Percentiles rank a stretch among this genome's conserved stretches.
These are phyloP conservation scores for Hemiscyllium ocellatum DNA, from an alignment of 2,113 vertebrate genomes.

Conservation along the genomic window DNA sequence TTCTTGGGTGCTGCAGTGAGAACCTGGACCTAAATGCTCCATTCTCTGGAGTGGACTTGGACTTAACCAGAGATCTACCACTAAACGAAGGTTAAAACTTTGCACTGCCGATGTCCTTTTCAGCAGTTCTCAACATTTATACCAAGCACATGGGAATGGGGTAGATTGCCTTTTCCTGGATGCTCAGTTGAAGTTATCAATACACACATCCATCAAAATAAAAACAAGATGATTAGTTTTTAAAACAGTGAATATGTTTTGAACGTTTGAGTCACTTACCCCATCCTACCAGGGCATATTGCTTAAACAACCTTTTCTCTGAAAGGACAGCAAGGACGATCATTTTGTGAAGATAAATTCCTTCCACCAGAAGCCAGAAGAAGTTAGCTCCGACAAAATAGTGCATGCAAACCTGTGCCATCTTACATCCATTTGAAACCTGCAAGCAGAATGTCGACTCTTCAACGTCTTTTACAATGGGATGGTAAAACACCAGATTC, in stretches of 20 bases:
- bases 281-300: constrained; percentile 83
- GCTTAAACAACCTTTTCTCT: constrained; percentile 70
- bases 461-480: background rate
- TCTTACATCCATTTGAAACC: constrained; percentile 65
- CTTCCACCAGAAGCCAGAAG: constrained; percentile 89
- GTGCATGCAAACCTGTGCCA: constrained; percentile 75
- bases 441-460: constrained; percentile 46
- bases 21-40: background rate
- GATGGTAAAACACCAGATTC: background rate
- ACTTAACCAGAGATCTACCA: background rate
- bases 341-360: constrained; percentile 77
- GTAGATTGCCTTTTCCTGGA: background rate
- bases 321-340: constrained; percentile 75
- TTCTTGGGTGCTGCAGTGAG: background rate
- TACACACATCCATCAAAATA: background rate
- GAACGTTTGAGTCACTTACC: constrained; percentile 57
- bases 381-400: constrained; percentile 85
- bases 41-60: background rate
- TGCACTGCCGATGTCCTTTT: background rate
- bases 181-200: background rate
- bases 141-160: background rate
- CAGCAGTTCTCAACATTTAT: background rate
- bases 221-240: background rate
- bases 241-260: background rate
- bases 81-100: background rate